Evolutionary conservation across 2,888 invertebrate species (phyloP), one percentile per base, ranked within the genome.

Genomic region (Teinopalpus imperialis): DNA sequence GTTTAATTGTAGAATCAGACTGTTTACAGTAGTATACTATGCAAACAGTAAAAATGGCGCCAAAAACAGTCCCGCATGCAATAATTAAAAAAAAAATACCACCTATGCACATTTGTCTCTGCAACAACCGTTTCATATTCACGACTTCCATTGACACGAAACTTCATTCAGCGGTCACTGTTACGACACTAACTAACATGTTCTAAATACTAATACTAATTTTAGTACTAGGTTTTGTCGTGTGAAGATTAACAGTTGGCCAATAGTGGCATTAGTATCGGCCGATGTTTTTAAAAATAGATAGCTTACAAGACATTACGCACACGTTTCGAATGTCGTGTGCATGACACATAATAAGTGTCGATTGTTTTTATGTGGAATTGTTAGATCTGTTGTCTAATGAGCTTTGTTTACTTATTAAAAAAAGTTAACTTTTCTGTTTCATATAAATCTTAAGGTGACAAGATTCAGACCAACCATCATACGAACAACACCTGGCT

Each of bases 71-170:
- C n/a, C n/a, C n/a, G n/a, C n/a, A n/a, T n/a, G n/a, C n/a, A n/a
- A n/a, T n/a, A n/a, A n/a, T n/a, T n/a, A 34, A 18, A 45, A 18
- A 23, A 31, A 9, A 27, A 34, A 13, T 54, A 59, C 56, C 57
- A 18, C 52, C 51, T 21, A 56, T 42, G 21, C 53, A 43, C 9
- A 40, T 23, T 32, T 61, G 61, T 14, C 57, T 37, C 48, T 47
- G 49, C 39, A 59, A 51, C 41, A 52, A 35, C 16, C 37, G 49
- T 40, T 44, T 53, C 10, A 34, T 48, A 51, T 42, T 37, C 50
- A 51, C 52, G 10, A 12, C 18, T 6, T 37, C 43, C 30, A 44
- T 44, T 37, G 4, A 10, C n/a, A 14, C 31, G 18, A 20, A 34
- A 26, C 9, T 44, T 37, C 26, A 39, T 39, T 39, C 30, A 44